Base-by-base conservation (phyloP, 2,797 vertebrate genomes). In the Neosilurus hyrtlii region DNA sequence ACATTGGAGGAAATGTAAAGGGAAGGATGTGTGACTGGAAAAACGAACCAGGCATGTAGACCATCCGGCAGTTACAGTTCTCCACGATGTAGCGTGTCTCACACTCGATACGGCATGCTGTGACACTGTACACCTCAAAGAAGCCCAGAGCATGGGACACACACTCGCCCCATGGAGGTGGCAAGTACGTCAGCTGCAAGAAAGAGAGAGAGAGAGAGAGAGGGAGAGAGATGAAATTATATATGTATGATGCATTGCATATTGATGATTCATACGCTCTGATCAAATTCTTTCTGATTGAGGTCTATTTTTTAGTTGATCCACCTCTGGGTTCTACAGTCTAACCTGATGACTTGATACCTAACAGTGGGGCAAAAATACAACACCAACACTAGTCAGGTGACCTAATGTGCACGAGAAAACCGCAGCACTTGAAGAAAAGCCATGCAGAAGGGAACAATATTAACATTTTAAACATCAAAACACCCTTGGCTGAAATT, bases 41-140 rank as follows among this genome's bases (percentile, higher is more conserved):
- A 67, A 54, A 89, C 94, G 86, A 81, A 98, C 97, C 97, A 74
- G 97, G 97, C 97, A 99, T 99, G 92, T 99, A 97, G 54, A 98
- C 97, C 97, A 99, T 99, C 87, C 93, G 96, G 92, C 98, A 99
- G 94, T 99, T 99, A 93, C 98, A 99, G 90, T 99, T 99, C 89
- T 99, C 98, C 86, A 98, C 96, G 0, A 99, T 97, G 91, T 99
- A 99, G 22, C 97, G 96, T 0, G 97, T 99, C 91, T 99, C 98
- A 77, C 98, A 99, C 93, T 99, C 97, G 2, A 99, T 99, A 91
- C 98, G 94, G 92, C 98, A 99, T 87, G 97, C 97, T 0, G 97
- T 99, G 72, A 99, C 95, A 0, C 97, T 99, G 94, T 99, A 99
- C 88, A 96, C 95, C 84, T 96, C 94, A 92, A 98, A 99, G 88